phyloP scores from a whole-genome alignment of 2,888 invertebrate species.

The Branchellion lobata region DNA sequence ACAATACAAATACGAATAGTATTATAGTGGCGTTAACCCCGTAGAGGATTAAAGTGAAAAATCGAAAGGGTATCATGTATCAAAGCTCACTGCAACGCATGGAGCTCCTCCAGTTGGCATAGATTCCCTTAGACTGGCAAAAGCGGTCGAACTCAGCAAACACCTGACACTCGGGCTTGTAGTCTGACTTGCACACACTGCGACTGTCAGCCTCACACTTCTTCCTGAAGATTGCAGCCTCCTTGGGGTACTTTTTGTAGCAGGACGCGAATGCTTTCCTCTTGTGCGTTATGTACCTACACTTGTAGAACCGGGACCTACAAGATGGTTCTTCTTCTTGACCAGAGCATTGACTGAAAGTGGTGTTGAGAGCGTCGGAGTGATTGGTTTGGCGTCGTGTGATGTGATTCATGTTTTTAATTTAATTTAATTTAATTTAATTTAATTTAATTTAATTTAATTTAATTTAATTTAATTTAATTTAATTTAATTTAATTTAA shows the following conservation, averaged over 20 bases:
- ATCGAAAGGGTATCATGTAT: too few relatives aligned
- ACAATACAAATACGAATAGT: too few relatives aligned
- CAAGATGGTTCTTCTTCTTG: not conserved
- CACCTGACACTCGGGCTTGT: not conserved
- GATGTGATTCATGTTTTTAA: too few relatives aligned
- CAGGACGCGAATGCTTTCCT: not conserved
- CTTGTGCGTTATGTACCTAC: not conserved
- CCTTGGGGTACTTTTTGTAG: not conserved
- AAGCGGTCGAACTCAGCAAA: not conserved
- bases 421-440: too few relatives aligned
- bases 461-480: too few relatives aligned
- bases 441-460: too few relatives aligned
- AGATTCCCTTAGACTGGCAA: not conserved
- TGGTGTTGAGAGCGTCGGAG: too few relatives aligned
- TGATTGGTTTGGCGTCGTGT: too few relatives aligned
- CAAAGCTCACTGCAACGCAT: not conserved
- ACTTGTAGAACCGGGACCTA: not conserved
- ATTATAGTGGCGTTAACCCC: too few relatives aligned
- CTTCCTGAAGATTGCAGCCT: not conserved
- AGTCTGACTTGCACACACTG: not conserved
- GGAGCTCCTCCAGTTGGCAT: not conserved
- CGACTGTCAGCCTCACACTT: not conserved
- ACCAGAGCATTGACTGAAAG: not conserved
- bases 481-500: too few relatives aligned
- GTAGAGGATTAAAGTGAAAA: too few relatives aligned